These are phyloP conservation scores for Metacarcinus magister DNA, from an alignment of 2,888 invertebrate genomes.

Conservation along the genomic window DNA sequence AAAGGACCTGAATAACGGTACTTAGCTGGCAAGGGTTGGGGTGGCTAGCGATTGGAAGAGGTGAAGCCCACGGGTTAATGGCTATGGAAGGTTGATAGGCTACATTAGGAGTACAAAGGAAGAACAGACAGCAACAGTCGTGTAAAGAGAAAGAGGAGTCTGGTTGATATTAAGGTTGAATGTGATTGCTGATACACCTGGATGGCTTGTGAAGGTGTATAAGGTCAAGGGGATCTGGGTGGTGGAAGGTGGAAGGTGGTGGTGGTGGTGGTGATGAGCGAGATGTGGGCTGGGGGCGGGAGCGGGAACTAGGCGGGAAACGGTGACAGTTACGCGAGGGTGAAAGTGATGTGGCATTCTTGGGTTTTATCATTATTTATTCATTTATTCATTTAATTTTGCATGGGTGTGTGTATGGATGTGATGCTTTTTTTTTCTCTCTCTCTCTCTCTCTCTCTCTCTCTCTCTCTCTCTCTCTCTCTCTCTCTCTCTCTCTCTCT, in stretches of 20 bases:
- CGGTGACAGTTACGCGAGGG: not conserved
- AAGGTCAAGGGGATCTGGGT: not conserved
- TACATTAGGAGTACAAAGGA: too few relatives aligned
- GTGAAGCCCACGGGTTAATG: not conserved
- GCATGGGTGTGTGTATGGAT: not conserved
- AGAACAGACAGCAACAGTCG: too few relatives aligned
- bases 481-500: slow-evolving; percentile 34
- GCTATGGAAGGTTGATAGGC: too few relatives aligned
- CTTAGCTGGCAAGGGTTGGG: not conserved
- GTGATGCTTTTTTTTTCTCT: not conserved
- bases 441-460: not conserved
- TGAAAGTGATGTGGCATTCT: not conserved
- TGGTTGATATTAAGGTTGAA: not conserved
- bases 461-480: slow-evolving; percentile 43
- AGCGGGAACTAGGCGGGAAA: not conserved
- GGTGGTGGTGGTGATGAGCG: not conserved
- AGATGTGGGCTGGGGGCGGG: not conserved
- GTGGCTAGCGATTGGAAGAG: not conserved
- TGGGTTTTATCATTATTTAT: not conserved
- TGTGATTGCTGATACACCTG: not conserved
- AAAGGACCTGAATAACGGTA: not conserved
- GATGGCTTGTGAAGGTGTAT: not conserved
- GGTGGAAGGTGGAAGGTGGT: not conserved
- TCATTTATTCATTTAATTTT: not conserved
- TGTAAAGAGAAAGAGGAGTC: too few relatives aligned